Base-by-base conservation (phyloP, 1,140 invertebrate species). In the Zeugodacus cucurbitae region DNA sequence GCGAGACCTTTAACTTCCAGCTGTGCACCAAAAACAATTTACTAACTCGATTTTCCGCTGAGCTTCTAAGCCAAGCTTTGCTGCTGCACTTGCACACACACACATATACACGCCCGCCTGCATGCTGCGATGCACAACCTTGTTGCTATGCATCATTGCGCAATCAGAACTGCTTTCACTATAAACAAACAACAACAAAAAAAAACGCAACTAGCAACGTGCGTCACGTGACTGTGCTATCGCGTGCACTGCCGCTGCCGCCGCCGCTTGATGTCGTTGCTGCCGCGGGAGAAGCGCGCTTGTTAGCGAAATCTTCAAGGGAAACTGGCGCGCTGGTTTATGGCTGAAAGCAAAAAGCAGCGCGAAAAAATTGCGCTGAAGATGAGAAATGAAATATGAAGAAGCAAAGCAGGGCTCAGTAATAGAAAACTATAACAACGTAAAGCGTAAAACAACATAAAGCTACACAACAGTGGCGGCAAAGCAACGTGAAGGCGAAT, bases 341-440 rank as follows among this genome's bases (percentile, higher is more conserved):
- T 34, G 26, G 14, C 26, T 7, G 14, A 34, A 17, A 34, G 64
- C 26, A 70, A 70, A 70, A 70, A 34, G n/a, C n/a, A 34, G 58
- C 58, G 64, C 29, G 17, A 17, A 44, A 44, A 44, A 74, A 74
- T n/a, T 14, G 32, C 14, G 22, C 22, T 74, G 70, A 41, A 74
- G 70, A 74, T 74, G 70, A 74, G 70, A 74, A 74, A 74, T 74
- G 70, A 74, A 74, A 74, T 74, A 74, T 74, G 70, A 74, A 74
- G 70, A n/a, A 70, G 26, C 64, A 34, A 17, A 29, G 26, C 64
- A 34, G 22, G n/a, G 37, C 37, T 0, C 22, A 44, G 70, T 41
- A 22, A 29, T 34, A 29, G 32, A 70, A 70, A 54, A 54, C 48
- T 54, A 54, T 20, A 54, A 14, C 37, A 74, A 17, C 32, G 37